Conservation (phyloP, 2,113 vertebrate species). For the Narcine bancroftii region DNA sequence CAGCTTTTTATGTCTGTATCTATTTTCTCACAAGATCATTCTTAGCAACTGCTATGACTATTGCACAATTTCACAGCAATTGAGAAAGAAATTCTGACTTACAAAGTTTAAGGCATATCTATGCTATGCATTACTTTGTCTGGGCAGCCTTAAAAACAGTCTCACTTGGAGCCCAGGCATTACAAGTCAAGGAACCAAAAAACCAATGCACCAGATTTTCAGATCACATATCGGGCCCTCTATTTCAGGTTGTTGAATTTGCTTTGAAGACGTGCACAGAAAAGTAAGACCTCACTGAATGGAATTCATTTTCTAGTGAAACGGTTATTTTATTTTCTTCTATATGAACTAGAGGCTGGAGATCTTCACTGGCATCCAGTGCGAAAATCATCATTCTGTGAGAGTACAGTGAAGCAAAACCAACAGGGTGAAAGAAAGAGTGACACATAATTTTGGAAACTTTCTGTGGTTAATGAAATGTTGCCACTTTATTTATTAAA, state of each 20-base stretch:
- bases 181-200: background rate
- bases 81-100: background rate
- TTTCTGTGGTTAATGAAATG: background rate
- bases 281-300: background rate
- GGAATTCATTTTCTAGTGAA: background rate
- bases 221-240: background rate
- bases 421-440: background rate
- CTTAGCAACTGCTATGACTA: background rate
- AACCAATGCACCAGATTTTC: background rate
- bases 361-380: background rate
- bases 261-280: background rate
- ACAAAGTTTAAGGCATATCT: background rate
- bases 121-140: background rate
- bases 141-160: background rate
- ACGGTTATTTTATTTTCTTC: background rate
- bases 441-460: background rate
- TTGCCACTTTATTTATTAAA: background rate
- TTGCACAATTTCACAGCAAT: background rate
- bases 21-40: background rate
- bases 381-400: background rate
- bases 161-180: too few relatives aligned
- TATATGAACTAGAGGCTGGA: background rate
- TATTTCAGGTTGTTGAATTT: background rate
- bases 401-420: background rate
- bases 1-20: background rate